Conservation (phyloP, 2,888 invertebrate genomes). For the Frankliniella fusca region DNA sequence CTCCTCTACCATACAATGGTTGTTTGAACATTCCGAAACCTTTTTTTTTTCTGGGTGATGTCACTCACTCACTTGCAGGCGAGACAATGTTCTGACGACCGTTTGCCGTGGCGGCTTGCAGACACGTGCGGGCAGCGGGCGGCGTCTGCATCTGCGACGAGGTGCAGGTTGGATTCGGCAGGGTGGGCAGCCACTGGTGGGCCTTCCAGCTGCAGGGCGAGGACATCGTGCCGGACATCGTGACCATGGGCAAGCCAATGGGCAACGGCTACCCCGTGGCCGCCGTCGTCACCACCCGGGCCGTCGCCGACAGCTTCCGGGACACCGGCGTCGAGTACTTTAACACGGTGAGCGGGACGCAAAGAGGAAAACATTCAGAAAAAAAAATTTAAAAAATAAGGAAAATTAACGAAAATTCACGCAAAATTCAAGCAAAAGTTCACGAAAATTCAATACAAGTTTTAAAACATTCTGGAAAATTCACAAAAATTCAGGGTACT, state of each 20-base stretch:
- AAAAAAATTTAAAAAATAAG: no score
- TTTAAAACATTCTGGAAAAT: no score
- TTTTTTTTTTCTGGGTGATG: no score
- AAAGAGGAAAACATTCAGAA: no score
- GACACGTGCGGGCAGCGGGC: constrained; percentile 78
- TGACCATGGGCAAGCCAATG: constrained; percentile 96
- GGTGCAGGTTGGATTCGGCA: constrained; percentile 97
- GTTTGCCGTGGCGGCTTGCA: constrained; percentile 47
- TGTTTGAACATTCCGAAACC: no score
- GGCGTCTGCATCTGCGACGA: constrained; percentile 97
- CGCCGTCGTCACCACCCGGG: constrained; percentile 88
- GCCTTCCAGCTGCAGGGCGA: constrained; percentile 82
- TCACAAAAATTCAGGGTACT: no score
- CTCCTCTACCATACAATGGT: no score
- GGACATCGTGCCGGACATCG: constrained; percentile 91
- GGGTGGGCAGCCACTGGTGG: constrained; percentile 95
- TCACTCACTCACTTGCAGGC: not conserved
- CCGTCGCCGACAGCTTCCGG: constrained; percentile 85
- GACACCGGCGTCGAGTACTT: constrained; percentile 93
- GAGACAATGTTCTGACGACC: not conserved
- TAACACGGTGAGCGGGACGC: constrained; percentile 84
- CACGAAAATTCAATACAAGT: no score
- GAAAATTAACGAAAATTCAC: no score
- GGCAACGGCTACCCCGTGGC: constrained; percentile 98
- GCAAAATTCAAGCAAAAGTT: no score